Percentiles rank a stretch among this genome's conserved stretches.
These are phyloP conservation scores for Discoglossus pictus DNA, from an alignment of 2,797 vertebrate species.

Conservation along the genomic window DNA sequence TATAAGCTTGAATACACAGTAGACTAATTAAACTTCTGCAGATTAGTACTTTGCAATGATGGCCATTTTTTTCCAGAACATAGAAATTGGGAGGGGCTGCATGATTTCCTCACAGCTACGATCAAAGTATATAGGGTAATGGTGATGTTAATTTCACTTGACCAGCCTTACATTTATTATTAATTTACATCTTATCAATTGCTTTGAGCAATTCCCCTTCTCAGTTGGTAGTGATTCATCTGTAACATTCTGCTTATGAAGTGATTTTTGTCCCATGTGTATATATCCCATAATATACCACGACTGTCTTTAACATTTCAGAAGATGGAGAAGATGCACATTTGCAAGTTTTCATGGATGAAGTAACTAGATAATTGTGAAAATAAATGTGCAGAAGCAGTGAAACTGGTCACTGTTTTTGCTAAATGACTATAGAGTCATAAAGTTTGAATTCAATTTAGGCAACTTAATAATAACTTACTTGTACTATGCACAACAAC, in stretches of 20 bases:
- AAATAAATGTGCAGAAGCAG: neutral
- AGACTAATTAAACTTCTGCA: no score
- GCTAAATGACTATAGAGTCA: neutral
- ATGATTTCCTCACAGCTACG: no score
- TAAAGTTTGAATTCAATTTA: no score
- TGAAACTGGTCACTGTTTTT: neutral
- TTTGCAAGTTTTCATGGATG: neutral
- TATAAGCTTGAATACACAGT: no score
- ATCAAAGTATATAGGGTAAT: conserved; percentile 35
- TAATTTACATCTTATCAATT: conserved; percentile 30
- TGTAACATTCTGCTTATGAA: conserved; percentile 14
- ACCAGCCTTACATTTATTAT: conserved; percentile 33
- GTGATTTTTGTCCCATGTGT: neutral
- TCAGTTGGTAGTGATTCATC: conserved; percentile 16
- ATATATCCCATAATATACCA: neutral
- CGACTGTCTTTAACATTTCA: neutral
- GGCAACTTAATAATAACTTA: no score
- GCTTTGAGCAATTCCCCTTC: conserved; percentile 18
- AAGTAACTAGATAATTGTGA: neutral
- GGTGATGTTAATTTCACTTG: conserved; percentile 37
- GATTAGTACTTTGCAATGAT: no score
- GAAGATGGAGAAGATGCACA: neutral
- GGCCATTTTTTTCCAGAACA: no score
- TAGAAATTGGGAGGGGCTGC: no score
- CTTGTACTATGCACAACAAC: no score